Evolutionary conservation across 2,888 invertebrate genomes (phyloP), one percentile per base, ranked within the genome.

Genomic region (Tanaodytes sp.): DNA sequence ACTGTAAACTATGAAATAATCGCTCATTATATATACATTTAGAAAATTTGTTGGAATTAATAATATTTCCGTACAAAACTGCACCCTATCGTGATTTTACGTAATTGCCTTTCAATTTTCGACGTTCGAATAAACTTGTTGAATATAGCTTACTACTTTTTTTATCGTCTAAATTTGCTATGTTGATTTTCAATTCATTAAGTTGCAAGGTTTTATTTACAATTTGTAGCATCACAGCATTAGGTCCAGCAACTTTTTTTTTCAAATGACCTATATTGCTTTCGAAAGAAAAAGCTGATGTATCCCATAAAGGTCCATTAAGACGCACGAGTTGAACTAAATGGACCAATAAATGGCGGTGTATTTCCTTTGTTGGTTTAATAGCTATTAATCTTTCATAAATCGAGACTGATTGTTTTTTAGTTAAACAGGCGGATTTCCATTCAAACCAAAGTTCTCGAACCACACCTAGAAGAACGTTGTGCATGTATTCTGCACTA

Each of bases 401-500:
- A 27, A 58, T 39, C 12, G 1, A 5, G 2, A 5, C 6, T 14
- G 12, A 6, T 46, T 30, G 55, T 15, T 11, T 23, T 39, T 11
- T 5, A 15, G 27, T 37, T 12, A 58, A 58, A 18, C 1, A 11
- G 14, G 36, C 12, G 0, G 9, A 1, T 33, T 14, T 39, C 64
- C 70, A 70, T 14, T 31, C 11, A 4, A 23, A 31, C 64, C 57
- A 67, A 8, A 67, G 16, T 23, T 64, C 51, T 16, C 55, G 51
- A 0, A 43, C 37, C 9, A 66, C 48, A 5, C 67, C 70, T 5
- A 67, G 36, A 1, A 64, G 19, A 6, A 65, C 16, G n/a, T 33
- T 54, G 31, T 72, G 72, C 49, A 63, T 54, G 15, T 66, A 58
- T 12, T 72, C 72, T 1, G 42, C 46, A 16, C 62, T 48, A 14